A percentile compares a stretch with the other conserved stretches of the same genome.
Evolutionary conservation across 2,113 vertebrate species (phyloP).

Genomic region (Tetraodon nigroviridis): DNA sequence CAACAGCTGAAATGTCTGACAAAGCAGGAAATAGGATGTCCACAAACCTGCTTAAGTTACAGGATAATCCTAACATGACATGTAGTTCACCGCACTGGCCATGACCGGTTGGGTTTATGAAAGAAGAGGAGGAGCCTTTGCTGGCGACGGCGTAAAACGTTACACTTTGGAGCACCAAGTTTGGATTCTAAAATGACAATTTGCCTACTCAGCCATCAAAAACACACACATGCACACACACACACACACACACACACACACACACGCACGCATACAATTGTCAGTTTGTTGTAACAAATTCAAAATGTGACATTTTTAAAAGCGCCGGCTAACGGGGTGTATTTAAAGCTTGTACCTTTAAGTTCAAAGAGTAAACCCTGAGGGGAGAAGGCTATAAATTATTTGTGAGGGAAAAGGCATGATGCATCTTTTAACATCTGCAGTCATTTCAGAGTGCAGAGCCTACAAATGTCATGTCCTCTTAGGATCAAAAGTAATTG

Average conservation of each 20-base stretch:
- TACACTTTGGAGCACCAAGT: neutral
- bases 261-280: neutral
- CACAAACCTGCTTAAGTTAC: conserved; percentile 62
- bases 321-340: conserved; percentile 36
- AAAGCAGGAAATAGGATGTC: conserved; percentile 86
- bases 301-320: conserved; percentile 42
- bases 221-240: too few species aligned
- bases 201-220: neutral
- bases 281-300: conserved; percentile 24
- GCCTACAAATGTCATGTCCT: conserved; percentile 93
- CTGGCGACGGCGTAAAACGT: neutral
- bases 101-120: conserved; percentile 77
- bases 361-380: conserved; percentile 74
- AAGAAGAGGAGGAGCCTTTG: conserved; percentile 53
- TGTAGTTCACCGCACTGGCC: conserved; percentile 88
- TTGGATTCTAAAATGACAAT: neutral
- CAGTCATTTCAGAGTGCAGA: conserved; percentile 84
- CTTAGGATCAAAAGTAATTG: conserved; percentile 93
- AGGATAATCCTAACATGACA: conserved; percentile 82
- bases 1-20: conserved; percentile 91
- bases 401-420: conserved; percentile 74
- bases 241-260: too few species aligned
- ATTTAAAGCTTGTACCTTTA: conserved; percentile 71
- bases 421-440: conserved; percentile 88
- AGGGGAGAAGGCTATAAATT: conserved; percentile 67